Evolutionary conservation across 1,140 invertebrate species (phyloP).

Genomic region (Pectinophora gossypiella): DNA sequence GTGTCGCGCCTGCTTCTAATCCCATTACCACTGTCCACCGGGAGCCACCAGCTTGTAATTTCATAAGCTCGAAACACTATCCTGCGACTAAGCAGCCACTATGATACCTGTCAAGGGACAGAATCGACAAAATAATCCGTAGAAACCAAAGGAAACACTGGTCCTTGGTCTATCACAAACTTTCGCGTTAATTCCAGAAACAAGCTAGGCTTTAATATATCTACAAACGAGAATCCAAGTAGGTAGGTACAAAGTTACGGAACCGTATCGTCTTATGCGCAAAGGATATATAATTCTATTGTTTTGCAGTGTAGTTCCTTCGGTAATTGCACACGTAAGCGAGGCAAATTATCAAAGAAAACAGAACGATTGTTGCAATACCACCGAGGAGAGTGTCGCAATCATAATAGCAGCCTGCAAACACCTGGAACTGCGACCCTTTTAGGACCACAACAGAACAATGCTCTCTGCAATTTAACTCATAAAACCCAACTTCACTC

Average conservation of each 20-base stretch:
- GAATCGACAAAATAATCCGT: not conserved
- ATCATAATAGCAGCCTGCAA: slow-evolving; percentile 7
- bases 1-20: slow-evolving; percentile 23
- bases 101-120: not conserved
- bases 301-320: slow-evolving; percentile 31
- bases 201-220: too few relatives aligned
- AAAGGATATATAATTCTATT: slow-evolving; percentile 62
- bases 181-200: too few relatives aligned
- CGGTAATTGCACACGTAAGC: slow-evolving; percentile 31
- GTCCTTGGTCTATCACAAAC: too few relatives aligned
- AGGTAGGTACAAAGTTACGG: too few relatives aligned
- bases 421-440: slow-evolving; percentile 10
- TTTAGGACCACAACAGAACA: not conserved
- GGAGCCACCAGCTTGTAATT: too few relatives aligned
- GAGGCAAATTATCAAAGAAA: slow-evolving; percentile 48
- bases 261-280: too few relatives aligned
- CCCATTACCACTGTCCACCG: slow-evolving; percentile 23
- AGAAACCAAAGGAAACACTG: not conserved
- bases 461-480: not conserved
- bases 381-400: slow-evolving; percentile 8
- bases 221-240: too few relatives aligned
- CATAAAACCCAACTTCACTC: not conserved
- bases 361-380: slow-evolving; percentile 20
- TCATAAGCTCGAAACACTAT: not conserved
- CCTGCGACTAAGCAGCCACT: not conserved